Conservation (phyloP, 2,888 invertebrate genomes). For the Meghimatium bilineatum region DNA sequence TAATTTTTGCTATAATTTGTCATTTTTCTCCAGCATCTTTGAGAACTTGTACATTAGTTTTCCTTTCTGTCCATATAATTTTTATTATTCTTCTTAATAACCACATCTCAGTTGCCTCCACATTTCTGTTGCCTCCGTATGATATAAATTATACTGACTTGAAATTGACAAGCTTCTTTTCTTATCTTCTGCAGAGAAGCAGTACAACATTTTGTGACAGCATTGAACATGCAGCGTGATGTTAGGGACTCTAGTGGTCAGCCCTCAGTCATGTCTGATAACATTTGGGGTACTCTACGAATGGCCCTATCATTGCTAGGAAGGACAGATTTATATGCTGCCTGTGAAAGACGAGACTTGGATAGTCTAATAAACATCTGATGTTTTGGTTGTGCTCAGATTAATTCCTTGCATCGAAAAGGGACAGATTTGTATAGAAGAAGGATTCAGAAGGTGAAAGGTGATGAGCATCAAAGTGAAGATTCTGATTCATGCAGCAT, state of each 20-base stretch:
- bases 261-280: constrained; percentile 86
- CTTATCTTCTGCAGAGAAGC: constrained; percentile 84
- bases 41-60: too few relatives aligned
- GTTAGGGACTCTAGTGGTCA: constrained; percentile 81
- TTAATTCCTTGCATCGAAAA: background rate
- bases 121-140: too few relatives aligned
- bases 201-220: constrained; percentile 94
- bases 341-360: constrained; percentile 80
- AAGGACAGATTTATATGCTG: constrained; percentile 80
- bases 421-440: background rate
- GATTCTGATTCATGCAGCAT: background rate
- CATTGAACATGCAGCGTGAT: constrained; percentile 91
- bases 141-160: too few relatives aligned
- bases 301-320: constrained; percentile 90
- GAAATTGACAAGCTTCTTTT: background rate
- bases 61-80: too few relatives aligned
- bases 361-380: constrained; percentile 52
- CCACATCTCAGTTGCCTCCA: too few relatives aligned
- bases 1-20: too few relatives aligned
- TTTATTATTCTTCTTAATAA: too few relatives aligned
- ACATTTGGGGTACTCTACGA: constrained; percentile 94
- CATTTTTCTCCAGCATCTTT: too few relatives aligned
- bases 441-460: background rate
- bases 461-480: too few relatives aligned
- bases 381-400: background rate